Conservation (phyloP, 2,888 invertebrate species). For the Sinohyriopsis cumingii region DNA sequence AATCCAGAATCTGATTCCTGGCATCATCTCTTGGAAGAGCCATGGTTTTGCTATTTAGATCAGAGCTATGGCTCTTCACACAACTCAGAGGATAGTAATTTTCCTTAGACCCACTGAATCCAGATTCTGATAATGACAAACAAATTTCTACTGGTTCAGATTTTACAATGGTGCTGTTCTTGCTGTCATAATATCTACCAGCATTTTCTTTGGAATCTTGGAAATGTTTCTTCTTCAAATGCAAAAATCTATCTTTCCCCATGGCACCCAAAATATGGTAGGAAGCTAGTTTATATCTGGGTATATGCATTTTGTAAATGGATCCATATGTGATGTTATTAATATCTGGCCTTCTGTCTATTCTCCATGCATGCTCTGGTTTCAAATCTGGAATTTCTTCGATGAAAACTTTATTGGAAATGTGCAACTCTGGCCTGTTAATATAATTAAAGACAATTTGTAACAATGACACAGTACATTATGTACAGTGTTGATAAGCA, state of each 20-base stretch:
- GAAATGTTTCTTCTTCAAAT: conserved; percentile 22
- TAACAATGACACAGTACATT: not conserved
- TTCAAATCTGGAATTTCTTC: conserved; percentile 58
- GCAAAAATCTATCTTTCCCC: conserved; percentile 8
- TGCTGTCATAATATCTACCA: conserved; percentile 55
- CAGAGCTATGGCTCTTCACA: no score
- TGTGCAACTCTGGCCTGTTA: conserved; percentile 26
- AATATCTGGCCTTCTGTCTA: conserved; percentile 65
- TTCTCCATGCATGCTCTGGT: conserved; percentile 61
- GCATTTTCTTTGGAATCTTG: conserved; percentile 27
- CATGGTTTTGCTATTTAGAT: not conserved
- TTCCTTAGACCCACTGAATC: not conserved
- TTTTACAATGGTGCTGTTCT: conserved; percentile 32
- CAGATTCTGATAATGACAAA: not conserved
- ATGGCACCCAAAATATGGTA: conserved; percentile 36
- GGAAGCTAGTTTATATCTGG: conserved; percentile 49
- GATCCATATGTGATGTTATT: conserved; percentile 67
- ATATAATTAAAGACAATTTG: conserved; percentile 6
- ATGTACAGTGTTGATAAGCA: no score
- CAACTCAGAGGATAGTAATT: not conserved
- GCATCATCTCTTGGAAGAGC: conserved; percentile 18
- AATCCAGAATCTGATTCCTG: conserved; percentile 49
- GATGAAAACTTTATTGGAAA: conserved; percentile 54
- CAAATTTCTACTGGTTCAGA: conserved; percentile 15
- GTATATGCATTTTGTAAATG: conserved; percentile 65